These are phyloP conservation scores for Aythya baeri DNA, from an alignment of 2,113 vertebrate genomes.

Conservation along the genomic window DNA sequence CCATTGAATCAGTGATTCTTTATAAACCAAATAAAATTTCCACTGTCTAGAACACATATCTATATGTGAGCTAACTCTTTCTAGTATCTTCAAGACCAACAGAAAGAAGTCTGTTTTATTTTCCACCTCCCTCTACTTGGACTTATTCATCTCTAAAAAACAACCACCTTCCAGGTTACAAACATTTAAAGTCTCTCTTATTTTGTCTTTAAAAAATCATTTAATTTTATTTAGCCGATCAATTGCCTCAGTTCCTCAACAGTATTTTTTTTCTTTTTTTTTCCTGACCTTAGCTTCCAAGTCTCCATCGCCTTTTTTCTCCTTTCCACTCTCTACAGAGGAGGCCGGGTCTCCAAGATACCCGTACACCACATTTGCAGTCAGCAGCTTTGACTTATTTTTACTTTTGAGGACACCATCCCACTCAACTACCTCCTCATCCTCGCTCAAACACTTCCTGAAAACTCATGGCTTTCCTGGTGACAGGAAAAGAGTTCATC, in stretches of 20 bases:
- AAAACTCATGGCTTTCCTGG: constrained; percentile 20
- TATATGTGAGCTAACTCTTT: not conserved
- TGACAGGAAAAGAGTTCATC: constrained; percentile 59
- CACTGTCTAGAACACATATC: not conserved
- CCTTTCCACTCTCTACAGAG: not conserved
- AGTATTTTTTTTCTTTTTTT: not conserved
- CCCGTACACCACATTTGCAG: not conserved
- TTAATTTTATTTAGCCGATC: not conserved
- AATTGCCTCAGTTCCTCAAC: not conserved
- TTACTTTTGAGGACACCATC: constrained; percentile 13
- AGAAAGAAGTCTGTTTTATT: not conserved
- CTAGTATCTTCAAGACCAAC: not conserved
- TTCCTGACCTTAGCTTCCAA: not conserved
- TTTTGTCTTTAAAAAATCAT: not conserved
- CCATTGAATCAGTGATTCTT: not conserved
- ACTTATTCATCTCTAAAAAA: not conserved
- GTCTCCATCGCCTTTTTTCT: not conserved
- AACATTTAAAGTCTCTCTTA: not conserved
- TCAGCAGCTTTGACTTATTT: constrained; percentile 1
- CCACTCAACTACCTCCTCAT: constrained; percentile 55
- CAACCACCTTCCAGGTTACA: not conserved
- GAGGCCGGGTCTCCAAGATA: not conserved
- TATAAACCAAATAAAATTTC: not conserved
- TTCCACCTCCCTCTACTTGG: not conserved
- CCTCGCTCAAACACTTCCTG: constrained; percentile 14